phyloP scores from a whole-genome alignment of 2,113 vertebrate genomes.

The Fregetta grallaria region DNA sequence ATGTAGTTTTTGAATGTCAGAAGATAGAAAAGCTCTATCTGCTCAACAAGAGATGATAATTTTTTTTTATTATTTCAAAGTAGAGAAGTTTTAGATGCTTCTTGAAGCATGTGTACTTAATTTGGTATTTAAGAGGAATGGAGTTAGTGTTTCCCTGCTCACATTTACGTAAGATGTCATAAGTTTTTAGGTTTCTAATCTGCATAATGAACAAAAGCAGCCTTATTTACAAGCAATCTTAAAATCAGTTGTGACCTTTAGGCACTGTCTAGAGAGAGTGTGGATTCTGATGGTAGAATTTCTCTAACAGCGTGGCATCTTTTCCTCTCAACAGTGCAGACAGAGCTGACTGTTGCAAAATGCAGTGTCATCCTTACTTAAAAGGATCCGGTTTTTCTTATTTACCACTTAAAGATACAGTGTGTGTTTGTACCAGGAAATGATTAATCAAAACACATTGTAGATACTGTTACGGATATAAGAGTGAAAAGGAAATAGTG shows the following conservation, averaged over 20 bases:
- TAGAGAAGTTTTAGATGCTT: neutral
- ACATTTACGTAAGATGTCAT: neutral
- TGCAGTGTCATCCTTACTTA: neutral
- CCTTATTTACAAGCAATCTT: neutral
- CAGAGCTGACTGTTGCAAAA: neutral
- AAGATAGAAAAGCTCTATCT: neutral
- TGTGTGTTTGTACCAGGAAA: neutral
- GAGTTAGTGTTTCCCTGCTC: neutral
- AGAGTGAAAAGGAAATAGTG: neutral
- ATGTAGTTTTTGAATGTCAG: neutral
- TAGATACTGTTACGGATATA: neutral
- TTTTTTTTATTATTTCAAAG: neutral
- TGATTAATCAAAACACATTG: neutral
- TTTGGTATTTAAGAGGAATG: neutral
- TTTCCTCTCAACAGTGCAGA: neutral
- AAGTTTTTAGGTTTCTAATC: neutral
- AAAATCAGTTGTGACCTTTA: neutral
- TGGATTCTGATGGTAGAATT: neutral
- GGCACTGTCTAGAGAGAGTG: neutral
- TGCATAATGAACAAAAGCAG: neutral
- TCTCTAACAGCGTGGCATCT: neutral
- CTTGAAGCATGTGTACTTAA: neutral
- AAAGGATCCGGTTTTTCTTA: neutral
- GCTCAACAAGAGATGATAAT: neutral
- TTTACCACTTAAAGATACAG: neutral